Evolutionary conservation across 2,888 invertebrate genomes (phyloP).

Genomic region (Silvanus unidentatus): DNA sequence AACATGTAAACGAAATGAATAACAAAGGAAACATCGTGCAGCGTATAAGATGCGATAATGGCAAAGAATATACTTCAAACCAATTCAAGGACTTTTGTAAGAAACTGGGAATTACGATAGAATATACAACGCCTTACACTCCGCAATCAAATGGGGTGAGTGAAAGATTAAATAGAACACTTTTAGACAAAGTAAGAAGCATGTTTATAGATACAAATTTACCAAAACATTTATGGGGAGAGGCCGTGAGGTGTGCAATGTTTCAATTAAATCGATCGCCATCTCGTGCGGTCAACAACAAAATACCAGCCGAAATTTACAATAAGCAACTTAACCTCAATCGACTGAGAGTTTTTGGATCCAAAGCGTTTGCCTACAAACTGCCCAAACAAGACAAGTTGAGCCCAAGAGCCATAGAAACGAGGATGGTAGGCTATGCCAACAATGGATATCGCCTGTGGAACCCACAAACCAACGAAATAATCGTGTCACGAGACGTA

Average conservation of each 20-base stretch:
- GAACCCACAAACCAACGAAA: conserved; percentile 18
- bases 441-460: conserved; percentile 23
- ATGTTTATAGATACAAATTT: conserved; percentile 22
- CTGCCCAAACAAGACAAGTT: conserved; percentile 23
- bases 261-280: conserved; percentile 25
- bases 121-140: conserved; percentile 20
- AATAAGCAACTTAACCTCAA: conserved; percentile 19
- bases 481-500: conserved; percentile 20
- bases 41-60: conserved; percentile 8
- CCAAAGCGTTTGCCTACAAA: conserved; percentile 19
- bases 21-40: not conserved
- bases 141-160: conserved; percentile 22
- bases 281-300: conserved; percentile 15
- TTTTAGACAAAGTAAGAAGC: conserved; percentile 20
- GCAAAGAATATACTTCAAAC: conserved; percentile 12
- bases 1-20: not conserved
- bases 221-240: conserved; percentile 23
- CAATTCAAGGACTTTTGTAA: conserved; percentile 14
- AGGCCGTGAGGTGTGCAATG: conserved; percentile 22
- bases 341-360: conserved; percentile 23
- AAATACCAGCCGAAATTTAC: conserved; percentile 19
- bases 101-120: conserved; percentile 10
- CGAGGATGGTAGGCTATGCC: conserved; percentile 24
- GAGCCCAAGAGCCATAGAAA: conserved; percentile 17
- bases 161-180: conserved; percentile 22